Evolutionary conservation across 2,797 vertebrate species (phyloP), one percentile per base, ranked within the genome.

Genomic region (Cygnus olor): DNA sequence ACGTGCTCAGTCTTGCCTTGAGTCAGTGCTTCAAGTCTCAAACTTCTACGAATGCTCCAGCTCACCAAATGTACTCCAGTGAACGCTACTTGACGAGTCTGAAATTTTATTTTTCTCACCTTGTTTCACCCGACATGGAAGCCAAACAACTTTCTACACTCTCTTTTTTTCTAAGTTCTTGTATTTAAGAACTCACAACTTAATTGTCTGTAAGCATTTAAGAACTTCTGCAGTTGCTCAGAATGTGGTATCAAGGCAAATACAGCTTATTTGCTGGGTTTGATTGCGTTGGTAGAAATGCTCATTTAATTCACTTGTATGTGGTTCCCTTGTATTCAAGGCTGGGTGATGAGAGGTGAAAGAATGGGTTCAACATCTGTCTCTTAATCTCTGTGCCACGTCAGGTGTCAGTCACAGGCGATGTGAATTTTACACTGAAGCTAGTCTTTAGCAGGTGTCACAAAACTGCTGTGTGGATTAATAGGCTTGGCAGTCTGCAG

Each of bases 11-110:
- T 89, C 93, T 94, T 73, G 73, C 72, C 76, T 93, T 94, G 89
- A 88, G 80, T 81, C 76, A 89, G 45, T 79, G 73, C 93, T 95
- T 91, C 84, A 73, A 47, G 72, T 93, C 61, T 80, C 92, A 94
- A 49, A 88, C 65, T 80, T 83, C 71, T 89, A 92, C 81, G 53
- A 91, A 80, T 96, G 92, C 86, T 96, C 93, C 77, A 42, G 65
- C 76, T 94, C 89, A 80, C 77, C 88, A 89, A 34, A 80, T 87
- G 78, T 77, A 9, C 89, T 93, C 56, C 74, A 36, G 10, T 83
- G 91, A 89, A 82, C 6, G 4, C 72, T 58, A 56, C 74, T 65
- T 95, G 77, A 80, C 58, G 82, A 53, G 45, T 74, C 68, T 57
- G 70, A 93, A 85, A 51, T 68, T 58, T 10, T 5, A 13, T 8